phyloP scores from a whole-genome alignment of 2,113 vertebrate genomes.

The Periophthalmodon schlosseri region DNA sequence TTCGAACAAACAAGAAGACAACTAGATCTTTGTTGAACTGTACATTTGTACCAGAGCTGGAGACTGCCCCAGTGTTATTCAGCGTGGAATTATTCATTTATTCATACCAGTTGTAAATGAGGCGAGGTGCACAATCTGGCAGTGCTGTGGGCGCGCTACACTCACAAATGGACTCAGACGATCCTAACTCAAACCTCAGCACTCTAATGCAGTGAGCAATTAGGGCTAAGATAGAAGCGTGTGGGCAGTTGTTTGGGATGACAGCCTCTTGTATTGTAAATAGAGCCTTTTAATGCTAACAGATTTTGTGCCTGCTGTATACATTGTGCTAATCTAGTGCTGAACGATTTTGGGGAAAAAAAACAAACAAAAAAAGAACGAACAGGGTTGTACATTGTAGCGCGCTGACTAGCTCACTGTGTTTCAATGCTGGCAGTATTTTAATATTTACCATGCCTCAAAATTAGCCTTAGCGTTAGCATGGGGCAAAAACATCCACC shows the following conservation, averaged over 20 bases:
- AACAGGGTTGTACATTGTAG: too few species aligned
- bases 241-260: conserved; percentile 46
- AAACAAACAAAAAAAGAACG: too few species aligned
- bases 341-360: too few species aligned
- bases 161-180: conserved; percentile 49
- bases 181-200: conserved; percentile 39
- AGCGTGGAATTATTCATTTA: conserved; percentile 56
- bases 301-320: conserved; percentile 1
- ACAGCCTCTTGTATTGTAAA: conserved; percentile 14
- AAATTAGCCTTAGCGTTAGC: too few species aligned
- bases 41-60: conserved; percentile 8
- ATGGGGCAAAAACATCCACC: too few species aligned
- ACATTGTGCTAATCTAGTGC: conserved; percentile 75
- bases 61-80: conserved; percentile 16
- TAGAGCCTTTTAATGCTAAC: conserved; percentile 19
- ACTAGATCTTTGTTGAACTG: conserved; percentile 22
- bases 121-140: conserved; percentile 29
- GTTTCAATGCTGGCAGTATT: too few species aligned
- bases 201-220: conserved; percentile 45
- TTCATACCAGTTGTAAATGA: conserved; percentile 60
- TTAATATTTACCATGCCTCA: too few species aligned
- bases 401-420: too few species aligned
- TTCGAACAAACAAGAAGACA: conserved; percentile 13
- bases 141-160: conserved; percentile 53
- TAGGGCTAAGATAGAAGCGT: conserved; percentile 45